Conservation (phyloP, 2,113 vertebrate species). For the Tragelaphus buxtoni region DNA sequence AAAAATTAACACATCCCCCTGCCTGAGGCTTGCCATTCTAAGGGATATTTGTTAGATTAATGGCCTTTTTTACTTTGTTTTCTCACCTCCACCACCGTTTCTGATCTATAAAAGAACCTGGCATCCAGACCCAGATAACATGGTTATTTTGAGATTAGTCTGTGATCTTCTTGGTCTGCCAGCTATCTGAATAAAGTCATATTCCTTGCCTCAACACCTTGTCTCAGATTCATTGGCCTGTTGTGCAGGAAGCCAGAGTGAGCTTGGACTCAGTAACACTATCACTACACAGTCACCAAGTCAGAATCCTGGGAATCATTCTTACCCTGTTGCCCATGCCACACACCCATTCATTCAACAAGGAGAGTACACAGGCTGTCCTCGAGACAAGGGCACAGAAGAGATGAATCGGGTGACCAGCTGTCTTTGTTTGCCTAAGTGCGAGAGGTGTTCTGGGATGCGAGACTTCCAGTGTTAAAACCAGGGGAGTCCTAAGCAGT, state of each 20-base stretch:
- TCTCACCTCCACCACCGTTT: not conserved
- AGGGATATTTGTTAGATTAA: not conserved
- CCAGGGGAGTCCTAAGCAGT: not conserved
- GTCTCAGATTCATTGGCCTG: not conserved
- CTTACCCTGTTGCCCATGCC: not conserved
- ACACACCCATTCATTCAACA: not conserved
- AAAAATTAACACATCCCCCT: not conserved
- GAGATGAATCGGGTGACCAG: not conserved
- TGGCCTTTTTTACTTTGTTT: not conserved
- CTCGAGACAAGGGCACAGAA: not conserved
- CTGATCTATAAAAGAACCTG: not conserved
- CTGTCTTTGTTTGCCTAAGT: not conserved
- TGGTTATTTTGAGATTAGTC: not conserved
- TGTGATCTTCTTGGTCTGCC: not conserved
- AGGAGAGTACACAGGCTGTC: not conserved
- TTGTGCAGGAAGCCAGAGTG: not conserved
- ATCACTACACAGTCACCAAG: not conserved
- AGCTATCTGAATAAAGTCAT: not conserved
- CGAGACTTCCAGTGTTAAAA: not conserved
- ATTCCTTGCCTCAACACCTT: not conserved
- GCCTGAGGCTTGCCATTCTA: not conserved
- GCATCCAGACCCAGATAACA: not conserved
- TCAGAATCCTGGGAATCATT: not conserved
- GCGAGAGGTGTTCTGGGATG: not conserved
- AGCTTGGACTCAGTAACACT: not conserved